phyloP scores from a whole-genome alignment of 2,888 invertebrate genomes.

The Ichneumoninae sp. region DNA sequence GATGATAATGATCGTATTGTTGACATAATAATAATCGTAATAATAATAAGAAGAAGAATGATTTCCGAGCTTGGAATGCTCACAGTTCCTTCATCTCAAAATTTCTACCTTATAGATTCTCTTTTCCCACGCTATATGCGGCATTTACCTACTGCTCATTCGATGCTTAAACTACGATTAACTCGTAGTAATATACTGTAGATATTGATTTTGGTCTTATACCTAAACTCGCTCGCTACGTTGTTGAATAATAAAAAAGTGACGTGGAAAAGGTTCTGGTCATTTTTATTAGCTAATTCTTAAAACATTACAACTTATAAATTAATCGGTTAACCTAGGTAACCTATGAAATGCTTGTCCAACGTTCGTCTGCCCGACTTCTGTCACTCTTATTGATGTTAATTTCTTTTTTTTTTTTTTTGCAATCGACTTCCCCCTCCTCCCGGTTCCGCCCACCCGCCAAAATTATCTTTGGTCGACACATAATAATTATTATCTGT shows the following conservation, averaged over 20 bases:
- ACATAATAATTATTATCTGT: slow-evolving; percentile 43
- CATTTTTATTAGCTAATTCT: slow-evolving; percentile 82
- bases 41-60: neutral
- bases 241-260: slow-evolving; percentile 75
- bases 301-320: slow-evolving; percentile 82
- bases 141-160: slow-evolving; percentile 38
- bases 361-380: slow-evolving; percentile 64
- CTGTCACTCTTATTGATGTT: slow-evolving; percentile 40
- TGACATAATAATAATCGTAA: slow-evolving; percentile 3
- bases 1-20: slow-evolving; percentile 45
- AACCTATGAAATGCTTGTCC: slow-evolving; percentile 78
- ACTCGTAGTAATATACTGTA: slow-evolving; percentile 15
- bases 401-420: slow-evolving; percentile 3
- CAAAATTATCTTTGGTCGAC: slow-evolving; percentile 59
- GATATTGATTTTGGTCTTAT: neutral
- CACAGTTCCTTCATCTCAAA: slow-evolving; percentile 5
- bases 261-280: slow-evolving; percentile 81
- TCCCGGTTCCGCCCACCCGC: slow-evolving; percentile 22
- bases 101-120: neutral
- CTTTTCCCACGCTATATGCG: slow-evolving; percentile 3
- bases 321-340: slow-evolving; percentile 77
- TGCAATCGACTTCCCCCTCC: slow-evolving; percentile 36
- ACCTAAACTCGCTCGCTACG: slow-evolving; percentile 34
- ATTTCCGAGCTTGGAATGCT: slow-evolving; percentile 2
- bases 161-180: slow-evolving; percentile 28